Evolutionary conservation across 2,797 vertebrate species (phyloP), one percentile per base, ranked within the genome.

Genomic region (Dromococcyx pavoninus): DNA sequence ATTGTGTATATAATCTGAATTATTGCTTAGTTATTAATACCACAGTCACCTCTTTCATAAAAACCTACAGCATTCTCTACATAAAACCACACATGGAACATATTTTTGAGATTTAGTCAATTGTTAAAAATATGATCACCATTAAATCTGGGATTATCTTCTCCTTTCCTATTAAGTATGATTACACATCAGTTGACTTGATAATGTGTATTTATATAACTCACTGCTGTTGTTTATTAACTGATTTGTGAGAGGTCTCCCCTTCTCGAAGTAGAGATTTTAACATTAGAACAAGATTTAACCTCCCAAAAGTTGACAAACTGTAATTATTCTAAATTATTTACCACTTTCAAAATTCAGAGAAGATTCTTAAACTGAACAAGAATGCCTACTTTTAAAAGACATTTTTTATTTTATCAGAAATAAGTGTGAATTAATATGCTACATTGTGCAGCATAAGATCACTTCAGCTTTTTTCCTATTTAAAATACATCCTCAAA

Each of bases 401-500:
- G 89, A 54, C 50, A 50, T 71, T 95, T 86, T 13, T 1, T 53
- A 72, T 91, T 21, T 50, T 43, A 14, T 84, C 69, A 91, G 30
- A 65, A 92, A 81, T 43, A 93, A 94, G 51, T 67, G 23, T 70
- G 66, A 93, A 86, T 88, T 88, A 91, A 56, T 83, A 71, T 58
- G 89, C 83, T 24, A 13, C 43, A 72, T 77, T 94, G 10, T 58
- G 5, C 65, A 86, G 23, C 23, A 6, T 65, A 92, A 78, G 75
- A 81, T 84, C 94, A 89, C 43, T 93, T 92, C 32, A 54, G 76
- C 28, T 79, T 93, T 86, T 93, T 94, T 94, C 67, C 91, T 89
- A 61, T 72, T 96, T 92, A 86, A 97, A 95, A 89, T 57, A 67
- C 69, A 82, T 69, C 87, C 82, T 95, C n/a, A 72, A 58, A 41